A percentile compares a stretch with the other conserved stretches of the same genome.
phyloP scores from a whole-genome alignment of 2,113 vertebrate species.

The Tetrax tetrax region DNA sequence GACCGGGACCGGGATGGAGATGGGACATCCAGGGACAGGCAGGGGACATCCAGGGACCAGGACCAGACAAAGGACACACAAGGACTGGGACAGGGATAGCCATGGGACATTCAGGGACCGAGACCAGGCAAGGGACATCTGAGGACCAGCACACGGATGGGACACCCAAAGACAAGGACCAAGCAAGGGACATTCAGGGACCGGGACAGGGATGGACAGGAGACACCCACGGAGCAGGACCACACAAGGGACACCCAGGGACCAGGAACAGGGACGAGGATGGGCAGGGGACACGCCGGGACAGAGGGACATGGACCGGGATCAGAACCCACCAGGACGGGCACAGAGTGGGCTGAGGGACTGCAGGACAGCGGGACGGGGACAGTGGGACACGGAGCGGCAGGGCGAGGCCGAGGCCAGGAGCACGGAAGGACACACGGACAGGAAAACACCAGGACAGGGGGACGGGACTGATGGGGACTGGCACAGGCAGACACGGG shows the following conservation, averaged over 20 bases:
- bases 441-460: not conserved
- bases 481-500: not conserved
- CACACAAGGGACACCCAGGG: not conserved
- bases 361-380: not conserved
- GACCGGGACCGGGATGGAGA: not conserved
- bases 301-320: not conserved
- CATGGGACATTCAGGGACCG: not conserved
- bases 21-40: not conserved
- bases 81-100: not conserved
- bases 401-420: not conserved
- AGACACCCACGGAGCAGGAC: not conserved
- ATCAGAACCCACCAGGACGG: accelerated
- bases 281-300: not conserved
- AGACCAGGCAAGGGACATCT: not conserved
- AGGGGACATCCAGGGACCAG: not conserved
- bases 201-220: not conserved
- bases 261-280: too few relatives aligned
- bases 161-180: not conserved
- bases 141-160: not conserved
- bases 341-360: not conserved
- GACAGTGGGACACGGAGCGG: not conserved
- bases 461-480: not conserved
- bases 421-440: not conserved
- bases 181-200: not conserved
- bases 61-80: too few relatives aligned